Conservation (phyloP, 2,888 invertebrate species). For the Brassicogethes aeneus region DNA sequence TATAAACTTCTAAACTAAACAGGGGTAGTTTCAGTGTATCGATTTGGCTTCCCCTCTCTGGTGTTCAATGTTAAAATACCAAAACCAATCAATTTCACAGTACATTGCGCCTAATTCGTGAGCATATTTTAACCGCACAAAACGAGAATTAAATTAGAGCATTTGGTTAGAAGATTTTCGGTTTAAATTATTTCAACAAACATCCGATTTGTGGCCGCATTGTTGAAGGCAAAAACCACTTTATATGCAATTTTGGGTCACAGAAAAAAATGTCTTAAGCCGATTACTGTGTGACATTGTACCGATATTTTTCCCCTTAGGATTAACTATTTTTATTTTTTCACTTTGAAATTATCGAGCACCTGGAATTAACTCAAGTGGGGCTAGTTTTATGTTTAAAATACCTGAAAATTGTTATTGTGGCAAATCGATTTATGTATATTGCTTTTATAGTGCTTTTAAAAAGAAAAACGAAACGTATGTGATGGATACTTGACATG, state of each 20-base stretch:
- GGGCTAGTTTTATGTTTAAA: too few relatives aligned
- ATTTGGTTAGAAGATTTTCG: too few relatives aligned
- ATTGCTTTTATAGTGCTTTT: too few relatives aligned
- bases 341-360: not conserved
- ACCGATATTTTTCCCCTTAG: too few relatives aligned
- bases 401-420: too few relatives aligned
- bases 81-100: constrained; percentile 42
- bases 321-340: not conserved
- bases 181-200: too few relatives aligned
- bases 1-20: too few relatives aligned
- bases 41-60: not conserved
- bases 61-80: constrained; percentile 17
- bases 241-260: not conserved
- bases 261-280: not conserved
- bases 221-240: too few relatives aligned
- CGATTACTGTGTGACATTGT: not conserved
- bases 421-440: too few relatives aligned
- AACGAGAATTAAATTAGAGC: constrained; percentile 25
- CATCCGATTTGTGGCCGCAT: too few relatives aligned
- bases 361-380: not conserved
- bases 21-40: not conserved
- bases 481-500: too few relatives aligned
- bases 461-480: too few relatives aligned
- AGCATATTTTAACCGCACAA: constrained; percentile 28
- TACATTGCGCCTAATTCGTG: constrained; percentile 34